Evolutionary conservation across 2,888 invertebrate species (phyloP), one percentile per base, ranked within the genome.

Genomic region (Cantharis lateralis): DNA sequence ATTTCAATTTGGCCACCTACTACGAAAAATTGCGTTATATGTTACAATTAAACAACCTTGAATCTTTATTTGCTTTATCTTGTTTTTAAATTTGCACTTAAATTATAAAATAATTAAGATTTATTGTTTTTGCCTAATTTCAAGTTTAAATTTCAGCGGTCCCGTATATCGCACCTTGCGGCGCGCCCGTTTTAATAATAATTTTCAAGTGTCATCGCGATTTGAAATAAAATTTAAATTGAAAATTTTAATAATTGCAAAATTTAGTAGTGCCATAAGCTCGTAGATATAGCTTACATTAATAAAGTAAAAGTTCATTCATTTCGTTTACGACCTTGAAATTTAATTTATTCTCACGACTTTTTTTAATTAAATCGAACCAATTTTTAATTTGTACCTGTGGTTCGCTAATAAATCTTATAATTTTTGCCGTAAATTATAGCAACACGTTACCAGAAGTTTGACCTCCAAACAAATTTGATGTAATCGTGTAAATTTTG

Each of bases 1-100:
- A 73, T 20, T 62, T 32, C 62, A 74, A 77, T 73, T 71, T 26
- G 76, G 70, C 76, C 76, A 77, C 76, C 76, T 73, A 77, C 76
- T 73, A 68, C 61, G 73, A 48, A 48, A 48, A 48, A 48, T 48
- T 48, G 48, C 48, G 48, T 48, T 48, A 48, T 48, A 48, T 48
- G 48, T 48, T 48, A 48, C 48, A 48, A 76, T 76, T 26, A 15
- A 26, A 26, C 18, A 71, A 68, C 76, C 73, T 77, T 74, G 76
- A 70, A 71, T 32, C 71, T 24, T 32, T 62, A 24, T 62, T 71
- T 48, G n/a, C 48, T n/a, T 48, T 48, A 48, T 32, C 32, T 32
- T 13, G 32, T 32, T 32, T 48, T 48, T 48, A n/a, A 48, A n/a
- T 48, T 48, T 48, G 48, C 48, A n/a, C 48, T 48, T 48, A n/a